phyloP scores from a whole-genome alignment of 37 sponge, comb jelly and placozoan genomes.

The Geodia barretti region DNA sequence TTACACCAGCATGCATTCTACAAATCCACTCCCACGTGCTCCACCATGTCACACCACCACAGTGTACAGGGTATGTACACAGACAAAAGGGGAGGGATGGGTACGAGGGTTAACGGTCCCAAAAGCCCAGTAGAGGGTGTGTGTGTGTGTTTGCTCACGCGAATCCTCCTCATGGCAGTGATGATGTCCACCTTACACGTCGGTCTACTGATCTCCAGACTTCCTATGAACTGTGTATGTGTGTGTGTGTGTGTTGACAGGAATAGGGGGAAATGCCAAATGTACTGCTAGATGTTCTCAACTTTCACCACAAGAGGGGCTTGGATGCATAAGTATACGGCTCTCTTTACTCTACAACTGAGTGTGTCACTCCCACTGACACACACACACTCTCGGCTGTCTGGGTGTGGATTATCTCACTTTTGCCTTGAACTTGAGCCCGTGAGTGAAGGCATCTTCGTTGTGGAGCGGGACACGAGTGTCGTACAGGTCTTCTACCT shows the following conservation, averaged over 20 bases:
- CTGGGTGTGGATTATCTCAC: slow-evolving; percentile 43
- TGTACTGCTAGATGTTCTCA: not conserved
- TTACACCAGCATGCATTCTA: too few species aligned
- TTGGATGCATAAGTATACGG: too few species aligned
- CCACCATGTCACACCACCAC: too few species aligned
- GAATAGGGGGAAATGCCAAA: not conserved
- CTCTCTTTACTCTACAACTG: too few species aligned
- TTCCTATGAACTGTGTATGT: slow-evolving; percentile 90
- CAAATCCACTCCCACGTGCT: too few species aligned
- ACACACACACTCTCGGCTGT: too few species aligned
- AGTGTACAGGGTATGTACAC: too few species aligned
- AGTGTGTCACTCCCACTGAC: too few species aligned
- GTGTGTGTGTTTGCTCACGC: slow-evolving; percentile 65
- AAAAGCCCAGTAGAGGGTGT: not conserved
- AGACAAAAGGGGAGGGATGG: not conserved
- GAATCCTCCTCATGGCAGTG: slow-evolving; percentile 92
- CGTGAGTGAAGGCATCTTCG: slow-evolving; percentile 91
- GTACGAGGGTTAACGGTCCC: too few species aligned
- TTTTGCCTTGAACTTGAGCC: slow-evolving; percentile 89
- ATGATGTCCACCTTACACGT: slow-evolving; percentile 91
- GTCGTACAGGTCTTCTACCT: slow-evolving; percentile 84
- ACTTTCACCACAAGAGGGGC: not conserved
- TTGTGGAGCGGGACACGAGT: slow-evolving; percentile 90
- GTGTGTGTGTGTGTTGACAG: too few species aligned
- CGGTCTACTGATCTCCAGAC: slow-evolving; percentile 88